Conservation (phyloP, 2,113 vertebrate species). For the Dendropsophus ebraccatus region DNA sequence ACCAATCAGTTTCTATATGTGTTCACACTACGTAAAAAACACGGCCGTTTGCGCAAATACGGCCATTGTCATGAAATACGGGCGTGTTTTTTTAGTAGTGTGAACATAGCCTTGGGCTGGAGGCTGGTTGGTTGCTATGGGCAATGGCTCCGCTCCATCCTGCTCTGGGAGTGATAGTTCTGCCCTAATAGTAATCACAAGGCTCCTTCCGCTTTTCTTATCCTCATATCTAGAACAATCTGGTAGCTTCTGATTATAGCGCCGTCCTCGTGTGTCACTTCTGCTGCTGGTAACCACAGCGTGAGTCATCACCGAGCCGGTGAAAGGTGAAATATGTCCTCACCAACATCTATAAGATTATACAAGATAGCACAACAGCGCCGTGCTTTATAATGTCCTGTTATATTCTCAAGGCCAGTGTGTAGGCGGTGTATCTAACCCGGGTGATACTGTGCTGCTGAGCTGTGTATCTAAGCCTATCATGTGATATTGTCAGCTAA, state of each 20-base stretch:
- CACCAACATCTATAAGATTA: background rate
- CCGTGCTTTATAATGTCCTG: background rate
- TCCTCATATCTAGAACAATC: background rate
- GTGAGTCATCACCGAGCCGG: background rate
- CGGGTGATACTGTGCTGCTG: background rate
- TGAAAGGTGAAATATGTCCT: background rate
- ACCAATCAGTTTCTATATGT: background rate
- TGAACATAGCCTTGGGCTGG: background rate
- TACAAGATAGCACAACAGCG: background rate
- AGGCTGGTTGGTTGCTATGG: background rate
- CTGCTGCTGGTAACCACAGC: constrained; percentile 13
- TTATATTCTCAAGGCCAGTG: background rate
- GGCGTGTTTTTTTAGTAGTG: background rate
- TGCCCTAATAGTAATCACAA: background rate
- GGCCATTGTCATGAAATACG: too few relatives aligned
- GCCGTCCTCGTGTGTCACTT: background rate
- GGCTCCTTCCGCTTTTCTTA: background rate
- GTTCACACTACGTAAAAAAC: too few relatives aligned
- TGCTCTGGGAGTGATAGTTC: background rate
- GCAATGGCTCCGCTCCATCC: background rate
- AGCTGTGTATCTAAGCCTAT: background rate
- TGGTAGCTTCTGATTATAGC: background rate
- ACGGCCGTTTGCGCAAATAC: too few relatives aligned
- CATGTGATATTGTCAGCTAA: background rate
- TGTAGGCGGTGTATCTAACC: background rate